Conservation (phyloP, 2,113 vertebrate genomes). For the Ciconia stormi region DNA sequence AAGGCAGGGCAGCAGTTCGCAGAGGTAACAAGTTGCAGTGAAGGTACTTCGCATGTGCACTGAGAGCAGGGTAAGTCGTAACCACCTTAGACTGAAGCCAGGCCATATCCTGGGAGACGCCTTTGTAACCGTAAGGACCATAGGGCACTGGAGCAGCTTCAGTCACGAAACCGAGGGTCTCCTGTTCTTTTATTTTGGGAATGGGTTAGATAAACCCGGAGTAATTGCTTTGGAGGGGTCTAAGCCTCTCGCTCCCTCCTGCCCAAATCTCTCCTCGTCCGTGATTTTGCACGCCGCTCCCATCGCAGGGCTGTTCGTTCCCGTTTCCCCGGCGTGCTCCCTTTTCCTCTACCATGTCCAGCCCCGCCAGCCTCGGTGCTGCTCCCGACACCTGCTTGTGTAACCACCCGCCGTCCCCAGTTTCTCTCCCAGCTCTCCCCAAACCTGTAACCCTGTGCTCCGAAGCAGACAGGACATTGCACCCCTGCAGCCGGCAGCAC, state of each 20-base stretch:
- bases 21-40: no score
- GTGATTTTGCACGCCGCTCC: no score
- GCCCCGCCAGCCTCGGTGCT: background rate
- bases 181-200: background rate
- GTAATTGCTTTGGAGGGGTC: accelerated
- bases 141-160: accelerated
- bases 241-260: background rate
- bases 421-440: no score
- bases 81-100: accelerated
- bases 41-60: accelerated
- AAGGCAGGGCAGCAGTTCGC: background rate
- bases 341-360: accelerated
- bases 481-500: background rate
- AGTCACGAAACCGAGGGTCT: accelerated
- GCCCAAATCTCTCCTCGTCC: background rate
- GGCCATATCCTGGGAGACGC: accelerated
- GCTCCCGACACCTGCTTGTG: background rate
- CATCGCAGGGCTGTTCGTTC: accelerated
- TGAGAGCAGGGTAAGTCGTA: accelerated
- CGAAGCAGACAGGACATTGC: accelerated
- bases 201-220: background rate
- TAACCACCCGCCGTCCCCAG: background rate
- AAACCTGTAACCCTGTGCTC: accelerated
- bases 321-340: accelerated
- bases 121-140: accelerated